Evolutionary conservation across 53 echinoderm and acorn worm genomes (phyloP), one percentile per base, ranked within the genome.

Genomic region (Temnopleurus reevesii): DNA sequence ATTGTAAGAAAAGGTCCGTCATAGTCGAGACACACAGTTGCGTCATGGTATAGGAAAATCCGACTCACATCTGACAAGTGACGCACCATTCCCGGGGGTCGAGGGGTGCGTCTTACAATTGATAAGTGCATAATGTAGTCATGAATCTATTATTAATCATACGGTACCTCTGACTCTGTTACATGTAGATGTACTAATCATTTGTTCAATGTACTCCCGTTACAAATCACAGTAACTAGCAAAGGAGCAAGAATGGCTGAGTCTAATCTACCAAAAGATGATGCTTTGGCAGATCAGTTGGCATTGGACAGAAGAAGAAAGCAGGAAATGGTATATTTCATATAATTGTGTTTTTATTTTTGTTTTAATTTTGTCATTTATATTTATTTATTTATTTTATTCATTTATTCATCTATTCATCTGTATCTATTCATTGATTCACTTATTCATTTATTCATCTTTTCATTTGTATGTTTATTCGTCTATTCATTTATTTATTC

Each of bases 321-420:
- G 56, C 83, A 83, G 23, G 83, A 83, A 83, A 83, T 83, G 83
- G 83, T 83, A 55, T 45, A 53, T 60, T 60, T 19, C 21, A 60
- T 12, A 19, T n/a, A n/a, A n/a, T n/a, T n/a, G n/a, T n/a, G n/a
- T n/a, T n/a, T n/a, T n/a, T n/a, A n/a, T n/a, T n/a, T n/a, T n/a
- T n/a, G n/a, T n/a, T n/a, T n/a, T n/a, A n/a, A n/a, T n/a, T n/a
- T n/a, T n/a, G n/a, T n/a, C n/a, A n/a, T n/a, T n/a, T n/a, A n/a
- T n/a, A n/a, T n/a, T n/a, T n/a, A n/a, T n/a, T n/a, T n/a, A 60
- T 23, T n/a, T 51, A 76, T 76, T 79, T 47, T 27, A 13, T 12
- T 25, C n/a, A 27, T 77, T n/a, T n/a, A n/a, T n/a, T n/a, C n/a
- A n/a, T n/a, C n/a, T n/a, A n/a, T n/a, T n/a, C n/a, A n/a, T n/a